A percentile compares a stretch with the other conserved stretches of the same genome.
phyloP scores from a whole-genome alignment of 2,888 invertebrate genomes.

The Patella caerulea region DNA sequence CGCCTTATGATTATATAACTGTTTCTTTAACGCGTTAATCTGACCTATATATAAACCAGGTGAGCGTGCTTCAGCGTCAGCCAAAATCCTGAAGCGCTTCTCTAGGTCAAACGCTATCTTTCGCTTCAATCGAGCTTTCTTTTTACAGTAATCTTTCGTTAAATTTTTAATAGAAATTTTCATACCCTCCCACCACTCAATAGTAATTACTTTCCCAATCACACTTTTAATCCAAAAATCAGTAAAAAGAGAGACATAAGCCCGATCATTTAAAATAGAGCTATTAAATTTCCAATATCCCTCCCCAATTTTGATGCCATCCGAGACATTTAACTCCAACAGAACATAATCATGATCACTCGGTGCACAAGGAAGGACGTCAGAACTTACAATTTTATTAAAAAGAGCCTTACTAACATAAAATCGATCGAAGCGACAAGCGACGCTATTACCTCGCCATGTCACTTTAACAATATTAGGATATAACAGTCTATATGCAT shows the following conservation, averaged over 20 bases:
- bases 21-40: not conserved
- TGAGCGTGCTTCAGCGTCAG: not conserved
- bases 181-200: slow-evolving; percentile 8
- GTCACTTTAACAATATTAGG: slow-evolving; percentile 7
- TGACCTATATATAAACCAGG: not conserved
- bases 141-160: not conserved
- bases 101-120: not conserved
- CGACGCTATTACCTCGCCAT: not conserved
- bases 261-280: not conserved
- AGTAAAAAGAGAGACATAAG: slow-evolving; percentile 2
- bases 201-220: slow-evolving; percentile 4
- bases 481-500: not conserved
- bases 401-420: not conserved
- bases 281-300: slow-evolving; percentile 2
- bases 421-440: slow-evolving; percentile 9
- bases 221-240: not conserved
- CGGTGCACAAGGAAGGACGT: not conserved
- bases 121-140: slow-evolving; percentile 6
- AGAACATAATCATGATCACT: slow-evolving; percentile 2
- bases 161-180: slow-evolving; percentile 9
- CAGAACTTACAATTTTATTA: not conserved
- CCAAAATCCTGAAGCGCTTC: not conserved
- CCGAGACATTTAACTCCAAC: slow-evolving; percentile 1
- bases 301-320: not conserved
- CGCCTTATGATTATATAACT: slow-evolving; percentile 2